Evolutionary conservation across 2,888 invertebrate genomes (phyloP), one percentile per base, ranked within the genome.

Genomic region (Brachypalpus laphriformis): DNA sequence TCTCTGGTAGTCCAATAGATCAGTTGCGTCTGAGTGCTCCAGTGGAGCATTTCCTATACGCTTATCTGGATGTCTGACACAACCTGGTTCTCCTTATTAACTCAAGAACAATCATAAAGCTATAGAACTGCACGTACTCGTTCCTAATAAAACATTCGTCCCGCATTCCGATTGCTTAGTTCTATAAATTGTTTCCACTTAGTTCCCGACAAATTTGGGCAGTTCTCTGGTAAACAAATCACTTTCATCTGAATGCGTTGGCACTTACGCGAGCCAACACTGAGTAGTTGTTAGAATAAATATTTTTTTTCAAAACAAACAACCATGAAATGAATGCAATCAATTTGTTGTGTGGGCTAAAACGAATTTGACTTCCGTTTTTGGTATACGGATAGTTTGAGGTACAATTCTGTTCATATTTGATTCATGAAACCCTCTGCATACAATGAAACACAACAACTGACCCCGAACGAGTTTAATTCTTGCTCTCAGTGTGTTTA

Each of bases 351-450:
- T 47, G 31, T 34, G 22, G 54, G 63, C 72, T 51, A 51, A 11
- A 42, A 61, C 11, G 56, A 81, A 63, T 76, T 45, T 25, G 16
- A 61, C 59, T 77, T 82, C 77, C 77, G 72, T 72, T 77, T 77
- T 71, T 65, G 76, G 25, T 5, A 4, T 25, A 25, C 25, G 5
- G 75, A 31, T n/a, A n/a, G n/a, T n/a, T n/a, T n/a, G 40, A 31
- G 40, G 37, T 16, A 25, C 4, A 8, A 6, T n/a, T n/a, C n/a
- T 14, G 22, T 54, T n/a, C n/a, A n/a, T n/a, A n/a, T 28, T 18
- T 72, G 65, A 72, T 72, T 74, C 42, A 66, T 51, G n/a, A 66
- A 16, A 63, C 40, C 54, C 9, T 8, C 28, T 14, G 7, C 42
- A 8, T 11, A 9, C 56, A 47, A 28, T 47, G 47, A 31, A 34